These are phyloP conservation scores for Nannobrachium achirus DNA, from an alignment of 2,113 vertebrate species.

Conservation along the genomic window DNA sequence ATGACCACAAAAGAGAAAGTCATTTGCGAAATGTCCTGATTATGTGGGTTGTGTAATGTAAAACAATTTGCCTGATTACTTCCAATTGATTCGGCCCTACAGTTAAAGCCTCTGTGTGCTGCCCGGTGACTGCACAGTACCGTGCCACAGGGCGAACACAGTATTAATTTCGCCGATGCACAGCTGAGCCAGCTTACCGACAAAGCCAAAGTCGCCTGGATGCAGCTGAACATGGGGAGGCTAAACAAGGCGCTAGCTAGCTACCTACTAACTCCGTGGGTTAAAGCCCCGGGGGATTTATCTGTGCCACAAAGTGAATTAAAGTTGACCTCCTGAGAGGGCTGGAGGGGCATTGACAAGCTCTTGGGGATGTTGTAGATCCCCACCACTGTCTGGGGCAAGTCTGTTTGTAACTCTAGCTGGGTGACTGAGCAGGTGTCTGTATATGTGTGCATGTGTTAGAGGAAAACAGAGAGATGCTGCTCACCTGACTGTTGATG, in stretches of 20 bases:
- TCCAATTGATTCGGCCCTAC: conserved; percentile 81
- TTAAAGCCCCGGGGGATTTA: conserved; percentile 70
- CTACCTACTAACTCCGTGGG: conserved; percentile 69
- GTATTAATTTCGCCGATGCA: conserved; percentile 80
- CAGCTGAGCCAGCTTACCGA: conserved; percentile 79
- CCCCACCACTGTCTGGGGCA: conserved; percentile 20
- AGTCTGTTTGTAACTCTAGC: not conserved
- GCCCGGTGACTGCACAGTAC: conserved; percentile 48
- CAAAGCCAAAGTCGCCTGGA: conserved; percentile 69
- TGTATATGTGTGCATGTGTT: no score
- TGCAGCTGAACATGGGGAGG: conserved; percentile 67
- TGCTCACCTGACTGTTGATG: conserved; percentile 92
- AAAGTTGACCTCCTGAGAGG: conserved; percentile 69
- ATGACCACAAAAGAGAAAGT: conserved; percentile 75
- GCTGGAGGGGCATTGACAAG: conserved; percentile 23
- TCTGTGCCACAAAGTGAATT: conserved; percentile 74
- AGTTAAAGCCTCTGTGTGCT: conserved; percentile 68
- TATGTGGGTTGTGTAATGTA: conserved; percentile 80
- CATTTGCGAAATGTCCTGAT: conserved; percentile 83
- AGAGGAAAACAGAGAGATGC: not conserved
- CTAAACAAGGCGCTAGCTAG: conserved; percentile 63
- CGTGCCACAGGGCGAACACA: conserved; percentile 53
- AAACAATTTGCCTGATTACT: conserved; percentile 86
- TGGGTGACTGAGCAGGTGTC: no score
- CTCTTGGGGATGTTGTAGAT: conserved; percentile 30